phyloP scores from a whole-genome alignment of 2,113 vertebrate genomes.

The Varanus salvator region DNA sequence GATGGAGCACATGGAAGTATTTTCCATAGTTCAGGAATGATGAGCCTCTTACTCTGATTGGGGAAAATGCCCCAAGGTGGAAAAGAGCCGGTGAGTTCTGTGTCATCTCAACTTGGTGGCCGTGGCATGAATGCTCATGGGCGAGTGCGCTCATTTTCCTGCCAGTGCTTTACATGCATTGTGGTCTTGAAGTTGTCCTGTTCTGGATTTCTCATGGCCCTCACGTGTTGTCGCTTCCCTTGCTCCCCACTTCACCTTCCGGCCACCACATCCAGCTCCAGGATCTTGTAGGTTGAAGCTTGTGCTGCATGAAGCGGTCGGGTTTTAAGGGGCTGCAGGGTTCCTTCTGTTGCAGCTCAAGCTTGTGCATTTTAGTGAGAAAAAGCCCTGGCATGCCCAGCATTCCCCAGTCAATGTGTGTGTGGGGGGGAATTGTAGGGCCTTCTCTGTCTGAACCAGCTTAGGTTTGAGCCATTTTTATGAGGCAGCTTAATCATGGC shows the following conservation, averaged over 20 bases:
- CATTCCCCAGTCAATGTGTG: not conserved
- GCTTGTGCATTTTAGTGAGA: too few relatives aligned
- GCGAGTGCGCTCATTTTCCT: not conserved
- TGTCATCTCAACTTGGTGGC: not conserved
- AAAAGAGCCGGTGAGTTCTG: not conserved
- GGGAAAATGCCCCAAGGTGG: not conserved
- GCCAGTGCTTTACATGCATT: too few relatives aligned
- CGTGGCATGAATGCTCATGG: not conserved
- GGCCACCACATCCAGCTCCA: not conserved
- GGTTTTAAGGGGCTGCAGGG: not conserved
- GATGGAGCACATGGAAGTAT: slow-evolving; percentile 33
- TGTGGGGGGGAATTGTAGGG: not conserved
- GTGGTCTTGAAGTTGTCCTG: too few relatives aligned
- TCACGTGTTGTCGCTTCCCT: not conserved
- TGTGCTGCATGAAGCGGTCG: not conserved
- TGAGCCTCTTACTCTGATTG: not conserved
- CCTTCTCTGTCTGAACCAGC: not conserved
- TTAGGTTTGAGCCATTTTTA: not conserved
- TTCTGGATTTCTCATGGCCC: too few relatives aligned
- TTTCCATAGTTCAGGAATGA: not conserved
- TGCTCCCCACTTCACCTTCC: too few relatives aligned
- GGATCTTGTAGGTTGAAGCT: not conserved
- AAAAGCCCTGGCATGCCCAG: not conserved
- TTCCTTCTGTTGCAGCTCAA: not conserved
- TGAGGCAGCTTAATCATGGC: too few relatives aligned